These are phyloP conservation scores for Brassicogethes aeneus DNA, from an alignment of 2,888 invertebrate species.

Conservation along the genomic window DNA sequence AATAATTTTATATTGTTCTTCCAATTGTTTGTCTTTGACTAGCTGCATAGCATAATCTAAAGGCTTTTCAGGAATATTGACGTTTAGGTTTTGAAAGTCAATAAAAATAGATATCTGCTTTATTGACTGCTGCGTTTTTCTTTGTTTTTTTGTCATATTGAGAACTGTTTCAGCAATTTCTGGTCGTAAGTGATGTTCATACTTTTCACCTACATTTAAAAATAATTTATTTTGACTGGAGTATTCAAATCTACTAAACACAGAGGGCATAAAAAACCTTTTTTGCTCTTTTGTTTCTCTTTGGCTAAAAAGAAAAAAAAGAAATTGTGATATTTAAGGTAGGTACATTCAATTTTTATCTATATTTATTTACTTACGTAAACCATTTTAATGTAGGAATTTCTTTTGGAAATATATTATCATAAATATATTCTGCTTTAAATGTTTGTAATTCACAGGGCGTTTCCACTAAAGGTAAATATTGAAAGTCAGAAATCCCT, in stretches of 20 bases:
- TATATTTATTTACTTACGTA: conserved; percentile 33
- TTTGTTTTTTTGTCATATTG: conserved; percentile 6
- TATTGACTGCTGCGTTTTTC: conserved; percentile 11
- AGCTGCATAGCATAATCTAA: conserved; percentile 15
- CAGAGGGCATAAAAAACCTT: conserved; percentile 61
- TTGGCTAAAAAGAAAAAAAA: conserved; percentile 11
- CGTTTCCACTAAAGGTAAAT: conserved; percentile 58
- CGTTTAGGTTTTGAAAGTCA: conserved; percentile 43
- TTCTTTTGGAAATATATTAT: conserved; percentile 51
- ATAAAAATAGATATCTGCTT: conserved; percentile 47
- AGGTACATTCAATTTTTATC: no score
- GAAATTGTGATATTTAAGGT: not conserved
- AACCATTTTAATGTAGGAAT: conserved; percentile 50
- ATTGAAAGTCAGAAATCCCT: conserved; percentile 91
- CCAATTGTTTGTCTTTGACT: conserved; percentile 17
- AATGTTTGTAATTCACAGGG: conserved; percentile 31
- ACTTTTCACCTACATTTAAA: conserved; percentile 21
- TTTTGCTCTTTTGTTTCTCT: conserved; percentile 27
- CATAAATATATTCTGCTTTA: conserved; percentile 50
- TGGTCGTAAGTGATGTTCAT: conserved; percentile 15
- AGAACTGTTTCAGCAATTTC: conserved; percentile 13
- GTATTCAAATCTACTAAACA: conserved; percentile 70
- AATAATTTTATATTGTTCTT: conserved; percentile 30
- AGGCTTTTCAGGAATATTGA: conserved; percentile 21
- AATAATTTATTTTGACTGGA: conserved; percentile 24